These are phyloP conservation scores for Himalopsyche japonica DNA, from an alignment of 2,888 invertebrate species.

Conservation along the genomic window DNA sequence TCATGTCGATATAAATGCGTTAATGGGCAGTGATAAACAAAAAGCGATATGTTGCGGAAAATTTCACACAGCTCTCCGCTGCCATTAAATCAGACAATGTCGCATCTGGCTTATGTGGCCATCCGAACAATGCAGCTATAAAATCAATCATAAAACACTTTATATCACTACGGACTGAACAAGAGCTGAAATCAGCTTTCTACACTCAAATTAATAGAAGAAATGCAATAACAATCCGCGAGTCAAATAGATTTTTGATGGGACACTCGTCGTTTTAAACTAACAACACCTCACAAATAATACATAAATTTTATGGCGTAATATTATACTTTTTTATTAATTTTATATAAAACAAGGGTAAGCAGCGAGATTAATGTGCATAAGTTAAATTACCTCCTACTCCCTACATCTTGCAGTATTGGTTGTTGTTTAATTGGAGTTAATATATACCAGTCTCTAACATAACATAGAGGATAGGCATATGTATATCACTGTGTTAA, in stretches of 20 bases:
- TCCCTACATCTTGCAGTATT: too few relatives aligned
- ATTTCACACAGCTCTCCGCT: not conserved
- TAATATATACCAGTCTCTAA: too few relatives aligned
- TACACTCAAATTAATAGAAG: not conserved
- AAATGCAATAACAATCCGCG: not conserved
- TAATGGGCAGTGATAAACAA: too few relatives aligned
- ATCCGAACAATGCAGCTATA: not conserved
- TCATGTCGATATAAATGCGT: too few relatives aligned
- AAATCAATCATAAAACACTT: not conserved
- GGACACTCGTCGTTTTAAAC: not conserved
- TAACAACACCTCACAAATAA: not conserved
- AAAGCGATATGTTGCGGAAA: not conserved
- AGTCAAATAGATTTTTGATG: not conserved
- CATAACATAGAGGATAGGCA: too few relatives aligned
- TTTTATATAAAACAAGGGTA: too few relatives aligned
- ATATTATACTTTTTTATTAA: too few relatives aligned
- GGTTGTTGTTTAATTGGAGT: too few relatives aligned
- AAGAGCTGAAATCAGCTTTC: not conserved
- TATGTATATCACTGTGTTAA: too few relatives aligned
- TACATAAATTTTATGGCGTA: too few relatives aligned
- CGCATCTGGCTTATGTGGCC: not conserved
- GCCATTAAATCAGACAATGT: not conserved
- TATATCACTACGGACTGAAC: not conserved
- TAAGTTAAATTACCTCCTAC: too few relatives aligned
- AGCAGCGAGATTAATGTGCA: too few relatives aligned